Base-by-base conservation (phyloP, 1,140 invertebrate species). In the Dufourea novaeangliae region DNA sequence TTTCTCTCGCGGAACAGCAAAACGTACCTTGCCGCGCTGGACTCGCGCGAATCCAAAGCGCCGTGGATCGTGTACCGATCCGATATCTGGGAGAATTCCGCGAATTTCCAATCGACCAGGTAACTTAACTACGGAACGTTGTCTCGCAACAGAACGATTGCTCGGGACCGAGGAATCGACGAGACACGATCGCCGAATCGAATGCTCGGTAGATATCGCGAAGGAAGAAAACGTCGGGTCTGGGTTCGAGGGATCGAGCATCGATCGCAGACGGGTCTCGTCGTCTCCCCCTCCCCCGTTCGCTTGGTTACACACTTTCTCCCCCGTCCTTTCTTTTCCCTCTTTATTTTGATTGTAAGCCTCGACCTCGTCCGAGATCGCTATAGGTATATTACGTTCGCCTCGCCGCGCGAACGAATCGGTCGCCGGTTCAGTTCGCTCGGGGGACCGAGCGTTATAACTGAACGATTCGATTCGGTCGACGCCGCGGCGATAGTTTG, bases 341-440 rank as follows among this genome's bases (percentile, higher is more conserved):
- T 14, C 41, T 17, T 37, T 17, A 12, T 78, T 87, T 88, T 88
- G 86, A 88, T 87, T 88, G 72, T 87, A 84, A 80, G 68, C 79
- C 81, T 85, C 80, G 74, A 73, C 76, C 34, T 80, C 62, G n/a
- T 6, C 22, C 25, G n/a, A 56, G 52, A 59, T 59, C 73, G 64
- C 22, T 27, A 29, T 34, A 25, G 39, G 50, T 68, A 37, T 63
- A 25, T 1, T 32, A n/a, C n/a, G n/a, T 7, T 20, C 2, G 20
- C 10, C 54, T 69, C 41, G 73, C 41, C 22, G 39, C 64, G 52
- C 68, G 73, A 41, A 68, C 73, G 64, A 59, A 66, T 66, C 39
- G n/a, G 6, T 57, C 72, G 72, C 27, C n/a, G n/a, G n/a, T n/a
- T 34, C 25, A 20, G 52, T 39, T 22, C 52, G 54, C 11, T 8